Percentiles rank a stretch among this genome's conserved stretches.
Evolutionary conservation across 2,888 invertebrate species (phyloP).

Genomic region (Nymphalis polychloros): DNA sequence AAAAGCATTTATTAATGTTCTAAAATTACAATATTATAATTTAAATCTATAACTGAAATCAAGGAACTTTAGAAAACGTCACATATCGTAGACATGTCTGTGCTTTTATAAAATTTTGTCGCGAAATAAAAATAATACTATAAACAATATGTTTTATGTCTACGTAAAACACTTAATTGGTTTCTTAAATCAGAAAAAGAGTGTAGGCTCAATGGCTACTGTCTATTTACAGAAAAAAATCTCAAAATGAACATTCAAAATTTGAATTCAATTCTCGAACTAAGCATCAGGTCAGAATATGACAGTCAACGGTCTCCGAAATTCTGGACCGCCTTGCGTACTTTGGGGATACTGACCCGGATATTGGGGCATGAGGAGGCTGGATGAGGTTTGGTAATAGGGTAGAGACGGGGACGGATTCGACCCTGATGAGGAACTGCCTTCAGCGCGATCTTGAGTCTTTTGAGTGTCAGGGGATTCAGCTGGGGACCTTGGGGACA

Average conservation of each 20-base stretch:
- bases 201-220: constrained; percentile 5
- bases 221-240: constrained; percentile 38
- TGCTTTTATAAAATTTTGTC: neutral
- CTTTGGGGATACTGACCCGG: constrained; percentile 81
- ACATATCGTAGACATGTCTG: constrained; percentile 43
- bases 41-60: constrained; percentile 52
- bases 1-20: constrained; percentile 17
- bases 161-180: neutral
- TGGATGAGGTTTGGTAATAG: constrained; percentile 81
- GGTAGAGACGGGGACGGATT: constrained; percentile 84
- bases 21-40: constrained; percentile 37
- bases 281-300: constrained; percentile 89
- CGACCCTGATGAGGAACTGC: constrained; percentile 83
- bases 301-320: constrained; percentile 88
- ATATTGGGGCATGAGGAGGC: constrained; percentile 86
- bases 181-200: constrained; percentile 16
- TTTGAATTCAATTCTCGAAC: constrained; percentile 23
- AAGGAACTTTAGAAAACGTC: constrained; percentile 65
- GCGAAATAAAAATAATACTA: neutral
- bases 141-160: neutral
- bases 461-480: constrained; percentile 81
- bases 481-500: constrained; percentile 72
- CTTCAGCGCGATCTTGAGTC: constrained; percentile 78
- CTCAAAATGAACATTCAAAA: constrained; percentile 25
- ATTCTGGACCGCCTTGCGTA: constrained; percentile 84